Conservation (phyloP, 2,888 invertebrate species). For the Trilocha varians region DNA sequence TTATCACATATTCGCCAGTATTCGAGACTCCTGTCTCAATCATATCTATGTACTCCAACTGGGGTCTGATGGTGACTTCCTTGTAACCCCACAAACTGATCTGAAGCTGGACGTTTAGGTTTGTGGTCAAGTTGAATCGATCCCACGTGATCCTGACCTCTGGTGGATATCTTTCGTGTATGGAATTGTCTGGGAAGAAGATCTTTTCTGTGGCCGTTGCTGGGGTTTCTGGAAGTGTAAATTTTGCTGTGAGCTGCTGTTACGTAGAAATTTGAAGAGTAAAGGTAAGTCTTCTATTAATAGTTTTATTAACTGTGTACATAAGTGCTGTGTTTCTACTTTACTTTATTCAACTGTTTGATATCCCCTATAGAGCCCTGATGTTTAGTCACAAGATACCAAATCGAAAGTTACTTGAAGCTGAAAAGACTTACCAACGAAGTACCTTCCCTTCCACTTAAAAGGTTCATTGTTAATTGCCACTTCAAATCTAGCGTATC, state of each 20-base stretch:
- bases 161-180: constrained; percentile 81
- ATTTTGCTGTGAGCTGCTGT: too few relatives aligned
- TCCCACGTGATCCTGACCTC: constrained; percentile 89
- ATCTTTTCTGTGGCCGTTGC: constrained; percentile 89
- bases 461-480: constrained; percentile 87
- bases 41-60: constrained; percentile 85
- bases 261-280: too few relatives aligned
- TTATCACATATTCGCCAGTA: constrained; percentile 81
- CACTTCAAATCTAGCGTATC: constrained; percentile 89
- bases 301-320: too few relatives aligned
- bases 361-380: too few relatives aligned
- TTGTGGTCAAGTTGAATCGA: constrained; percentile 87
- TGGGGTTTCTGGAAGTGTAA: constrained; percentile 81
- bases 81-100: constrained; percentile 93
- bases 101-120: constrained; percentile 81
- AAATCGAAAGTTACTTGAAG: too few relatives aligned
- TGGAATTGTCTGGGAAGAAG: constrained; percentile 81
- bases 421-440: constrained; percentile 80
- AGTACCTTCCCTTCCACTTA: constrained; percentile 92
- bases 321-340: too few relatives aligned
- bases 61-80: constrained; percentile 85
- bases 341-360: too few relatives aligned
- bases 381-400: too few relatives aligned
- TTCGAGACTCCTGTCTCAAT: constrained; percentile 79
- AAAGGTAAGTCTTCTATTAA: too few relatives aligned